These are phyloP conservation scores for Nasua narica DNA, from an alignment of 2,797 vertebrate species.

Conservation along the genomic window DNA sequence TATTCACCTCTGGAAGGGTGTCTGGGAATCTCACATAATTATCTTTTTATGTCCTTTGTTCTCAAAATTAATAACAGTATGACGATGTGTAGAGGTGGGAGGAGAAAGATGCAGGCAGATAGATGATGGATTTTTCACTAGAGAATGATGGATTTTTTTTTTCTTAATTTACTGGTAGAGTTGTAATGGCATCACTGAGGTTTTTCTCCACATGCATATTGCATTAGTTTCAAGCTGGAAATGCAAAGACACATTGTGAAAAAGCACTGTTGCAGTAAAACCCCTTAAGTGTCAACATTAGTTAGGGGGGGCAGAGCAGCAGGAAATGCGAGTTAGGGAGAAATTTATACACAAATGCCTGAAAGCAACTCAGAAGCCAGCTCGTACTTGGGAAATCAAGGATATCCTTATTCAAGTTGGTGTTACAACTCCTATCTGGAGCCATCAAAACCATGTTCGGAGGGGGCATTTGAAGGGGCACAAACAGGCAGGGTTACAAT, in stretches of 20 bases:
- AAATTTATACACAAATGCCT: not conserved
- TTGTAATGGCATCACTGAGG: not conserved
- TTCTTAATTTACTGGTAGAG: not conserved
- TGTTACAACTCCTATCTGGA: not conserved
- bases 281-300: not conserved
- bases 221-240: conserved; percentile 7
- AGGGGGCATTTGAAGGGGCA: conserved; percentile 25
- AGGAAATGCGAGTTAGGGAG: not conserved
- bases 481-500: conserved; percentile 57
- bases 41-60: conserved; percentile 59
- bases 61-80: conserved; percentile 51
- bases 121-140: conserved; percentile 11
- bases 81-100: not conserved
- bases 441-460: conserved; percentile 55
- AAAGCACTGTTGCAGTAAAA: not conserved
- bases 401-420: not conserved
- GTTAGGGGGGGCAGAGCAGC: not conserved
- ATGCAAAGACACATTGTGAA: not conserved
- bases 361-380: not conserved
- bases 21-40: conserved; percentile 60
- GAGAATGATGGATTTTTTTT: not conserved
- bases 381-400: not conserved
- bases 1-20: conserved; percentile 34
- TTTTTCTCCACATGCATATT: not conserved
- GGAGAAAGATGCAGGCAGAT: not conserved